Base-by-base conservation (phyloP, 64 coral and sea anemone species). In the Montipora sp. region DNA sequence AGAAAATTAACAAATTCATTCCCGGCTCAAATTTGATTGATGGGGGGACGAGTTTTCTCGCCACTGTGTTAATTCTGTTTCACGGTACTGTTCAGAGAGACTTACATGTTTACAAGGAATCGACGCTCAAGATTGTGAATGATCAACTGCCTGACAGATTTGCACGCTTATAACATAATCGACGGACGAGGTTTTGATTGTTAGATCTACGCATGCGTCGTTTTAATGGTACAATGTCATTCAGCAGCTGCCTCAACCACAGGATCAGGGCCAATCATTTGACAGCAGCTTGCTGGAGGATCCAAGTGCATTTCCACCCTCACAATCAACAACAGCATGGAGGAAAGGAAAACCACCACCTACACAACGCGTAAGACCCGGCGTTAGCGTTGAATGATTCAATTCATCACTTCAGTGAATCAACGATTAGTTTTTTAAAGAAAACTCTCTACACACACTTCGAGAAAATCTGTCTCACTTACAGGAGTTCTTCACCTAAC, bases 261-360 rank as follows among this genome's bases (percentile, higher is more conserved):
- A 75, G 27, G 73, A 75, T 19, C 80, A 83, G 80, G 58, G n/a
- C 51, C 27, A 46, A 22, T 6, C 65, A 63, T 10, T 71, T 48
- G 82, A 85, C 65, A 85, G 44, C 43, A 67, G 68, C 43, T 85
- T 85, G 46, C 49, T 85, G 45, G 61, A 49, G 18, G 82, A 85
- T 18, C 82, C 82, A 23, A 71, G 45, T 49, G 16, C 61, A 8
- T 49, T 50, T 9, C 18, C 45, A 5, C 15, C 59, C 2, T 27
- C 57, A 5, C 80, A 83, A 57, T 66, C 61, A 43, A 16, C 82
- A 85, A 19, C 8, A 50, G 47, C 15, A 22, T 85, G 82, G 82
- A 85, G 71, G 45, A 85, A 70, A 71, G 82, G 63, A 21, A 20
- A 85, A 20, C 19, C 36, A 36, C 36, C 36, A 36, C 36, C 19